phyloP scores from a whole-genome alignment of 2,797 vertebrate genomes.

The Takifugu rubripes region DNA sequence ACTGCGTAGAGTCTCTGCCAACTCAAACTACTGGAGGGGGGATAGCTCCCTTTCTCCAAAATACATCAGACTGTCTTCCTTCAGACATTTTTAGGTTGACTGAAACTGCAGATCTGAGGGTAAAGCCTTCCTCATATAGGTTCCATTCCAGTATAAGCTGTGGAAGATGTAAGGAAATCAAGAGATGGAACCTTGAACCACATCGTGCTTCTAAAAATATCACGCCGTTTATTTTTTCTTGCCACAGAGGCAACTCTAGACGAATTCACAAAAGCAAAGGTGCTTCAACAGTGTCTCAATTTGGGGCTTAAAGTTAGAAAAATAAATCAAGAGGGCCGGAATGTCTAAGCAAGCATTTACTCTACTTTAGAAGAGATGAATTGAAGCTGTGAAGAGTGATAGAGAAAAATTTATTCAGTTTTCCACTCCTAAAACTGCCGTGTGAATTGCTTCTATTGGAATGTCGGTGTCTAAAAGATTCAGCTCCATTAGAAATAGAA shows the following conservation, averaged over 20 bases:
- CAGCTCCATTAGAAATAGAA: no score
- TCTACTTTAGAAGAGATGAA: no score
- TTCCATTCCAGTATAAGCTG: not conserved
- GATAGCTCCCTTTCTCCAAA: conserved; percentile 16
- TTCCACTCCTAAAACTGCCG: no score
- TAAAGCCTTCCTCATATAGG: not conserved
- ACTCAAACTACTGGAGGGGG: conserved; percentile 15
- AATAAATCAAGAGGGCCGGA: no score
- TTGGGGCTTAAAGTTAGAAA: not conserved
- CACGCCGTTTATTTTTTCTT: not conserved
- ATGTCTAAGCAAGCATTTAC: no score
- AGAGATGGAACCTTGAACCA: not conserved
- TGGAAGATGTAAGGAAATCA: not conserved
- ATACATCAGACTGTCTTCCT: conserved; percentile 22
- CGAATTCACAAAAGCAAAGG: not conserved
- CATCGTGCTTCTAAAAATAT: no score
- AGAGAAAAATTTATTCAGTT: no score
- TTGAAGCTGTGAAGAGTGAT: no score
- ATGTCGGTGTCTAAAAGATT: no score
- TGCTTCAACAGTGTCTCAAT: no score
- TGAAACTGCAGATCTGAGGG: conserved; percentile 1
- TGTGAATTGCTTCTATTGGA: no score
- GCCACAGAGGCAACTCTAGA: not conserved
- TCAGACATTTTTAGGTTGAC: conserved; percentile 13
- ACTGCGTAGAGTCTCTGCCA: conserved; percentile 24